Conservation (phyloP, 2,888 invertebrate genomes). For the Dusona sp. region DNA sequence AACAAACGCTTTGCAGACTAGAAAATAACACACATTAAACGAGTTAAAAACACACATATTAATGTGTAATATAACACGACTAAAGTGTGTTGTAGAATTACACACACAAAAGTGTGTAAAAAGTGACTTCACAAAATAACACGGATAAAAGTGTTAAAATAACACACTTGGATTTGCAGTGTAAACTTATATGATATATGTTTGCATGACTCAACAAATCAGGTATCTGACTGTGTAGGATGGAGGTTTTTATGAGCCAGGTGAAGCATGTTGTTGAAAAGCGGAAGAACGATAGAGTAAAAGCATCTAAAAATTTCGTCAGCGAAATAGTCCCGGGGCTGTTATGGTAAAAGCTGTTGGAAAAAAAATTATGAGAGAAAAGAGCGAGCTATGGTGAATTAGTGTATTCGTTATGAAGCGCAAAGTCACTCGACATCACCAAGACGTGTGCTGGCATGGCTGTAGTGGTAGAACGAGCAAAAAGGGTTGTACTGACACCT, state of each 20-base stretch:
- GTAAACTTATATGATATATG: not conserved
- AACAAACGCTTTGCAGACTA: too few species aligned
- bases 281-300: not conserved
- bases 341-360: not conserved
- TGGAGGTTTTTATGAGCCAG: not conserved
- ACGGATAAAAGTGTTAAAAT: too few species aligned
- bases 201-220: not conserved
- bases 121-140: too few species aligned
- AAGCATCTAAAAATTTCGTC: not conserved
- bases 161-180: not conserved
- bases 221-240: not conserved
- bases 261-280: not conserved
- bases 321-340: not conserved
- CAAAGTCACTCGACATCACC: conserved; percentile 62
- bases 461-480: conserved; percentile 5
- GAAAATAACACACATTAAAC: too few species aligned
- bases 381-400: conserved; percentile 53
- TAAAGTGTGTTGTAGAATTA: too few species aligned
- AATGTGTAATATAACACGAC: too few species aligned
- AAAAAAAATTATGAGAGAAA: conserved; percentile 10
- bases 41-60: too few species aligned
- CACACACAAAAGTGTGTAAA: too few species aligned
- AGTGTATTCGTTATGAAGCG: conserved; percentile 74
- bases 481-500: conserved; percentile 24
- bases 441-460: conserved; percentile 30